Evolutionary conservation across 2,888 invertebrate genomes (phyloP).

Genomic region (Eretmocerus hayati): DNA sequence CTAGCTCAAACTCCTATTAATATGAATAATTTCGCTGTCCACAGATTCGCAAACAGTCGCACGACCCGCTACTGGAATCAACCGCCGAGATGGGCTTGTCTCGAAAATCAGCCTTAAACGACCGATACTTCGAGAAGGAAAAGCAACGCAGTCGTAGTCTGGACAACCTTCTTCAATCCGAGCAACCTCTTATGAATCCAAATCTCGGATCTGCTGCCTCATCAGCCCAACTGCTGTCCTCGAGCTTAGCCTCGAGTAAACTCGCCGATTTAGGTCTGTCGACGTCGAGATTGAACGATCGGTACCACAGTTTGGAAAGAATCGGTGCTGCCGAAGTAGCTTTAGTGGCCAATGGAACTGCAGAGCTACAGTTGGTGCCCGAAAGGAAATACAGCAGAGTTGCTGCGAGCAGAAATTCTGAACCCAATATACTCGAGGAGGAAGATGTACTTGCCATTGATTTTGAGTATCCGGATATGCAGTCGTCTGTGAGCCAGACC

Average conservation of each 20-base stretch:
- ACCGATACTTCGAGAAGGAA: slow-evolving; percentile 78
- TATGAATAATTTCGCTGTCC: too few relatives aligned
- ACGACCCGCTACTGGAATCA: slow-evolving; percentile 54
- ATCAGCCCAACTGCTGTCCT: too few relatives aligned
- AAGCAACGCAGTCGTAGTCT: slow-evolving; percentile 75
- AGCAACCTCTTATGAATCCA: slow-evolving; percentile 44
- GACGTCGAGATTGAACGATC: slow-evolving; percentile 77
- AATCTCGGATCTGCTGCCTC: neutral
- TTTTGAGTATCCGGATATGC: slow-evolving; percentile 62
- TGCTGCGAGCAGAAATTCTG: slow-evolving; percentile 41
- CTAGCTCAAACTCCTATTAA: too few relatives aligned
- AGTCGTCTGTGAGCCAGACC: slow-evolving; percentile 45
- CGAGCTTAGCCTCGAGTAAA: slow-evolving; percentile 54
- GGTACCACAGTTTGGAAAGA: slow-evolving; percentile 79
- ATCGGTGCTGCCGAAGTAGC: slow-evolving; percentile 36
- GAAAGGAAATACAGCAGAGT: slow-evolving; percentile 49
- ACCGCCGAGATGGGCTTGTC: slow-evolving; percentile 54
- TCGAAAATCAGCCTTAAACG: slow-evolving; percentile 77
- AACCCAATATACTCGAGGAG: slow-evolving; percentile 43
- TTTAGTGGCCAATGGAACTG: slow-evolving; percentile 36
- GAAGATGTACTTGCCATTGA: slow-evolving; percentile 50
- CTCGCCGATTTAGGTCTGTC: slow-evolving; percentile 73
- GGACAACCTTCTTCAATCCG: slow-evolving; percentile 68
- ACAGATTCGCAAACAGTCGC: slow-evolving; percentile 61
- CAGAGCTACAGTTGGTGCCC: slow-evolving; percentile 42